Evolutionary conservation across 2,113 vertebrate species (phyloP).

Genomic region (Rhinolophus sinicus): DNA sequence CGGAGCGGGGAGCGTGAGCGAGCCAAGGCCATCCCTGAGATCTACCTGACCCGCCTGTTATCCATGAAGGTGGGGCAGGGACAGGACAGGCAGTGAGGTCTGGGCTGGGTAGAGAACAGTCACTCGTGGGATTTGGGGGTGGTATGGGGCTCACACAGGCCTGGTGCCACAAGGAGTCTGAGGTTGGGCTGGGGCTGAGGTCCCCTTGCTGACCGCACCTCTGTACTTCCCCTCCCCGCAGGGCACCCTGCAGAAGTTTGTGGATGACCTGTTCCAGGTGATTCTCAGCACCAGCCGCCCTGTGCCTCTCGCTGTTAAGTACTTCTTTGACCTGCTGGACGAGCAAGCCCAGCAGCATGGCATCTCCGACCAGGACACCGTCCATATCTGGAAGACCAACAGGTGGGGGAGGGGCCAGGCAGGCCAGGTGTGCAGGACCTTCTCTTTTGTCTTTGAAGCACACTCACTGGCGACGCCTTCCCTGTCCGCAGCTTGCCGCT

Average conservation of each 20-base stretch:
- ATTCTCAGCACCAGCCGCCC: conserved; percentile 97
- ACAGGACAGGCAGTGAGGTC: too few species aligned
- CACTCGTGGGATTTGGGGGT: too few species aligned
- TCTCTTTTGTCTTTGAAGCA: rapidly evolving
- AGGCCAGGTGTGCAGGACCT: rapidly evolving
- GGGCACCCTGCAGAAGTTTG: conserved; percentile 98
- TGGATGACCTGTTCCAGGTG: conserved; percentile 97
- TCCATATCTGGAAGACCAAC: conserved; percentile 99
- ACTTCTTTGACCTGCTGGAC: conserved; percentile 98
- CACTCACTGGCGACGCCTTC: rapidly evolving
- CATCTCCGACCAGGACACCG: conserved; percentile 95
- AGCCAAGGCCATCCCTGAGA: conserved; percentile 98
- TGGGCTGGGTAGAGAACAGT: conserved; percentile 57
- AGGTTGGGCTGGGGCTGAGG: neutral
- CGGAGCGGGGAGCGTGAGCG: conserved; percentile 91
- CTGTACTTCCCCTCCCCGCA: conserved; percentile 65
- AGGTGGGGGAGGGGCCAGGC: conserved; percentile 88
- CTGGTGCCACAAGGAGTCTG: rapidly evolving
- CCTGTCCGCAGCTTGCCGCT: conserved; percentile 91
- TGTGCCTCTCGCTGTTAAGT: conserved; percentile 96
- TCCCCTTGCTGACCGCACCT: neutral
- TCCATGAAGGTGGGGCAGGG: conserved; percentile 94
- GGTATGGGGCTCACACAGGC: neutral
- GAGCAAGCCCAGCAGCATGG: conserved; percentile 94
- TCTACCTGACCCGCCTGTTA: conserved; percentile 98